Conservation (phyloP, 2,888 invertebrate species). For the Teleogryllus oceanicus region DNA sequence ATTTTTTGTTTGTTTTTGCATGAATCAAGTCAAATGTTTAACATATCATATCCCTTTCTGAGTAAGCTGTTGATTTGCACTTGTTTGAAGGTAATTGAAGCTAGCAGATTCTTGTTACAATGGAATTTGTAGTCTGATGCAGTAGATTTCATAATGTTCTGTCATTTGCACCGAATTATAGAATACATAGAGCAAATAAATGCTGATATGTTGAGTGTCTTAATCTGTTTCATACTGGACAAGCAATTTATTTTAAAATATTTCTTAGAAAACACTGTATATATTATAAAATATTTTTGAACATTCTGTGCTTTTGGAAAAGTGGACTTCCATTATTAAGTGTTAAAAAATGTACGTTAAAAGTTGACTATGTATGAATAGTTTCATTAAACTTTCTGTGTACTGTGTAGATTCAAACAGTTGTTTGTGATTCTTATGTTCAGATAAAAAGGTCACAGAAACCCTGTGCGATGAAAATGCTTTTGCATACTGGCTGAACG, state of each 20-base stretch:
- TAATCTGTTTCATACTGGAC: slow-evolving; percentile 18
- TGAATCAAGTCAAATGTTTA: slow-evolving; percentile 29
- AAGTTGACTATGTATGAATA: slow-evolving; percentile 7
- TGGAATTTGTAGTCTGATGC: not conserved
- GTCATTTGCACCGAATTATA: slow-evolving; percentile 28
- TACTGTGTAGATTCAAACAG: not conserved
- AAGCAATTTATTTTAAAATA: slow-evolving; percentile 12
- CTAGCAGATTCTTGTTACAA: slow-evolving; percentile 3
- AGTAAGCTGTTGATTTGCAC: not conserved
- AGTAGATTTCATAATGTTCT: slow-evolving; percentile 3
- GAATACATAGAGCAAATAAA: slow-evolving; percentile 20
- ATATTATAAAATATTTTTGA: not conserved
- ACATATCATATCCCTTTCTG: slow-evolving; percentile 28
- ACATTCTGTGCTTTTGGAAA: slow-evolving; percentile 12
- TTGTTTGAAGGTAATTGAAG: not conserved
- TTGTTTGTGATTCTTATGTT: not conserved
- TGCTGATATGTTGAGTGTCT: slow-evolving; percentile 18
- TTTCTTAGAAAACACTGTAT: not conserved
- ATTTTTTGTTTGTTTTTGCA: not conserved
- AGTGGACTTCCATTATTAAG: slow-evolving; percentile 11
- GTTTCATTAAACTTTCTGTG: not conserved
- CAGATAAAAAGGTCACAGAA: not conserved
- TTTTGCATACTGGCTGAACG: not conserved
- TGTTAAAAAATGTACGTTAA: not conserved
- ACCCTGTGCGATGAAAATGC: not conserved